These are phyloP conservation scores for Excalfactoria chinensis DNA, from an alignment of 2,113 vertebrate species.

Conservation along the genomic window DNA sequence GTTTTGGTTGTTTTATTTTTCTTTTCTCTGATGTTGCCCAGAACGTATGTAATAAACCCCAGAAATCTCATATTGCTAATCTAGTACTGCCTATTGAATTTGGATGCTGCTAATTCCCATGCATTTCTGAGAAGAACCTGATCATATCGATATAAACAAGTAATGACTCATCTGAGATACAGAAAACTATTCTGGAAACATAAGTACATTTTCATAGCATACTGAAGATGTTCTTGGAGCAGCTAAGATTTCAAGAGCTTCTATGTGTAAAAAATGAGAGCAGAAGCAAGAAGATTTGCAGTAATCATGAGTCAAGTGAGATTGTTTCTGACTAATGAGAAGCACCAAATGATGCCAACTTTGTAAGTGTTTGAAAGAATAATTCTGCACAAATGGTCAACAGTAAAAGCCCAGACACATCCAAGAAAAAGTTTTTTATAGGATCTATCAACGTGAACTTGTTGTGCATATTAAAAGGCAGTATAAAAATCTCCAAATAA, in stretches of 20 bases:
- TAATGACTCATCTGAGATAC: conserved; percentile 38
- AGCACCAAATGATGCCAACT: background rate
- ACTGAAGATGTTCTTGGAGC: background rate
- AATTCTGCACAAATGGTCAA: conserved; percentile 15
- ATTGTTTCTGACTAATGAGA: conserved; percentile 22
- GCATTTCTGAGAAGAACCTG: background rate
- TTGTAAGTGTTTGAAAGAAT: background rate
- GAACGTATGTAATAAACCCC: background rate
- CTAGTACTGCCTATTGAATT: background rate
- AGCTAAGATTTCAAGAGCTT: conserved; percentile 35
- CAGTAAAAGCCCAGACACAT: background rate
- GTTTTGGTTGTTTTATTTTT: background rate
- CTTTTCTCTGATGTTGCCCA: background rate
- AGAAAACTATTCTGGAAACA: background rate
- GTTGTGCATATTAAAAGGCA: background rate
- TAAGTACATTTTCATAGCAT: background rate
- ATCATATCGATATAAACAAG: conserved; percentile 21
- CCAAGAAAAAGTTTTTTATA: background rate
- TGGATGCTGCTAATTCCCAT: background rate
- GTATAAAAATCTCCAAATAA: background rate
- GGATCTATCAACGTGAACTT: background rate
- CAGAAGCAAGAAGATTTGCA: conserved; percentile 5
- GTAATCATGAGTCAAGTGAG: conserved; percentile 13
- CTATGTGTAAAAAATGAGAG: conserved; percentile 31
- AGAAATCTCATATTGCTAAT: background rate